These are phyloP conservation scores for Rhorus exstirpatorius DNA, from an alignment of 2,888 invertebrate genomes.

Conservation along the genomic window DNA sequence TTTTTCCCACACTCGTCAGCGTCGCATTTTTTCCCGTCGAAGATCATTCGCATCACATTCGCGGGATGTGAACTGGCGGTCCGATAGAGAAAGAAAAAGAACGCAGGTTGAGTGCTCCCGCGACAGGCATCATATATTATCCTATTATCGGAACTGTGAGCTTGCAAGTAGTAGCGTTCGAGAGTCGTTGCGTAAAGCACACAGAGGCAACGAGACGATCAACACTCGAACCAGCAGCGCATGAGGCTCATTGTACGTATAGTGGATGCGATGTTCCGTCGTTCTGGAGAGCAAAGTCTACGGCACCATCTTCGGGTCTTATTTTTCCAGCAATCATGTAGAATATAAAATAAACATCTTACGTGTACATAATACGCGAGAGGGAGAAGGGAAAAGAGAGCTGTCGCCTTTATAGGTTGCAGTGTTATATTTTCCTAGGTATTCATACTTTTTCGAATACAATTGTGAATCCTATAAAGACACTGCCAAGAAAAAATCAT, in stretches of 20 bases:
- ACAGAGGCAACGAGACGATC: conserved; percentile 78
- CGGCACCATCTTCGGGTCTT: not conserved
- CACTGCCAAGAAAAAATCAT: no score
- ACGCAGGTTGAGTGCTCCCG: conserved; percentile 35
- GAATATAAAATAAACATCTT: no score
- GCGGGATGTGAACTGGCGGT: conserved; percentile 1
- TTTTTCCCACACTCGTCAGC: conserved; percentile 70
- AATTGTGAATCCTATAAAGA: no score
- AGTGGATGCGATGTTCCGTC: not conserved
- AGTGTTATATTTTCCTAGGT: no score
- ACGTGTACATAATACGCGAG: no score
- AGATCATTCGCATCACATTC: conserved; percentile 27
- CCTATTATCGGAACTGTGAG: conserved; percentile 70
- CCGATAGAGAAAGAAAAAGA: conserved; percentile 34
- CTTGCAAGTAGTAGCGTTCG: conserved; percentile 65
- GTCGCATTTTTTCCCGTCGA: conserved; percentile 33
- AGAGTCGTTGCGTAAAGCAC: conserved; percentile 71
- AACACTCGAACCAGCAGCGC: conserved; percentile 73
- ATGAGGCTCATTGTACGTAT: no score
- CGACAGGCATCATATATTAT: conserved; percentile 79
- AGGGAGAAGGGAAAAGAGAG: no score
- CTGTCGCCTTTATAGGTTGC: no score
- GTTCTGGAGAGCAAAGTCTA: conserved; percentile 23
- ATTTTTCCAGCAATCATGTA: no score
- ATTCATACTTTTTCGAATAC: no score